Evolutionary conservation across 2,888 invertebrate species (phyloP).

Genomic region (Polylopha cassiicola): DNA sequence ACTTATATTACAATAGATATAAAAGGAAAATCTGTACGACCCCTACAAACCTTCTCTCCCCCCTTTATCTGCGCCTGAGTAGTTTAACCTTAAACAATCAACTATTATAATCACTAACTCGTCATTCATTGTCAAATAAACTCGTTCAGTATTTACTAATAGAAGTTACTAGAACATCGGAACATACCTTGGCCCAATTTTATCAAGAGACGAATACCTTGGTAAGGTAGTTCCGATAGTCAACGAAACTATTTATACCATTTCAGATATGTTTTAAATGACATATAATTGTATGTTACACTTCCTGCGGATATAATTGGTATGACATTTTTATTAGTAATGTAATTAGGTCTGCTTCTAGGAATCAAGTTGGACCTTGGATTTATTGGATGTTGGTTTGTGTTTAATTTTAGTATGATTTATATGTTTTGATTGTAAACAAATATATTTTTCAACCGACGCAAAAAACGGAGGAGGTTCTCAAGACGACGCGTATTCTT

Average conservation of each 20-base stretch:
- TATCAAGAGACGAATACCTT: conserved; percentile 30
- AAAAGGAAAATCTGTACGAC: too few species aligned
- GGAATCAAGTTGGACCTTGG: neutral
- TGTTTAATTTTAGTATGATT: too few species aligned
- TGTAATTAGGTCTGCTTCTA: conserved; percentile 9
- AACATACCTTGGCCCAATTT: conserved; percentile 51
- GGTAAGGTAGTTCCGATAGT: conserved; percentile 9
- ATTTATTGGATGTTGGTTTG: conserved; percentile 10
- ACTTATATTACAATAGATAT: too few species aligned
- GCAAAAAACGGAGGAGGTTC: too few species aligned
- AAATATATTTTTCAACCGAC: too few species aligned
- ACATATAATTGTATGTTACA: conserved; percentile 9
- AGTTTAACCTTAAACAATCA: conserved; percentile 32
- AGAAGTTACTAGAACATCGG: conserved; percentile 48
- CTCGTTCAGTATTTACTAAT: conserved; percentile 43
- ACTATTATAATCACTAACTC: conserved; percentile 38
- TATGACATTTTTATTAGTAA: conserved; percentile 8
- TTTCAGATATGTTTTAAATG: conserved; percentile 10
- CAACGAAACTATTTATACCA: conserved; percentile 1
- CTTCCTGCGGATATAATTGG: conserved; percentile 7
- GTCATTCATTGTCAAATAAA: conserved; percentile 40
- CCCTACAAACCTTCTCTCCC: too few species aligned
- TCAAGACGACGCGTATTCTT: too few species aligned
- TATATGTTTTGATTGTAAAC: too few species aligned
- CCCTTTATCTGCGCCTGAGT: conserved; percentile 9